phyloP scores from a whole-genome alignment of 2,113 vertebrate species.

The Urocitellus parryii region DNA sequence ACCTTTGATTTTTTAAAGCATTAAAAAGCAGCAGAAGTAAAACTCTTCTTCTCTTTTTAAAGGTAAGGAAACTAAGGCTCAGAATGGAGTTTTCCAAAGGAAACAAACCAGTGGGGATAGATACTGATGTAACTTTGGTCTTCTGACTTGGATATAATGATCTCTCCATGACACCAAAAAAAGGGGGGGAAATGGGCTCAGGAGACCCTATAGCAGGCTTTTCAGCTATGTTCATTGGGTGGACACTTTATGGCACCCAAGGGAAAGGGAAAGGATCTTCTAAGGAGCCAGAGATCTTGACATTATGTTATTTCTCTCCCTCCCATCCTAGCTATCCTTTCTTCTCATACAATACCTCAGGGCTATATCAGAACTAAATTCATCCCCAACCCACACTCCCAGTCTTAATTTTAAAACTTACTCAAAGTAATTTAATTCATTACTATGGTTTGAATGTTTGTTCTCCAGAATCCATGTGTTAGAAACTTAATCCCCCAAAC shows the following conservation, averaged over 20 bases:
- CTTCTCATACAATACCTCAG: neutral
- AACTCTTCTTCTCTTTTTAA: conserved; percentile 28
- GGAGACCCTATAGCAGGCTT: neutral
- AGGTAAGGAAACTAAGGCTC: conserved; percentile 37
- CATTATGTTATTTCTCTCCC: conserved; percentile 7
- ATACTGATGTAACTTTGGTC: neutral
- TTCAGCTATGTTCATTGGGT: neutral
- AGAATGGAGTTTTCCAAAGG: conserved; percentile 39
- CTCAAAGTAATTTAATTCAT: conserved; percentile 16
- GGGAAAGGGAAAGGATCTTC: neutral
- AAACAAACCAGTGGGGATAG: neutral
- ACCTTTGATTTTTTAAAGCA: conserved; percentile 39
- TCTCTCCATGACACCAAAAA: conserved; percentile 21
- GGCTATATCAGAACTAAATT: conserved; percentile 25
- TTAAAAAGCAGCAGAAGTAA: conserved; percentile 40
- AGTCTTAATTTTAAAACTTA: conserved; percentile 30
- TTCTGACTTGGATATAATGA: conserved; percentile 31
- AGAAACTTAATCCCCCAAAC: neutral
- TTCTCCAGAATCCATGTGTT: neutral
- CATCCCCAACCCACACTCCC: neutral
- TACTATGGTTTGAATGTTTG: neutral
- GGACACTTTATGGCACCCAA: neutral
- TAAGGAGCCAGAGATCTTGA: conserved; percentile 38
- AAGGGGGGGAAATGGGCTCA: neutral
- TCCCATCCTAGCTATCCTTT: neutral